Conservation (phyloP, 2,113 vertebrate species). For the Barbus barbus region DNA sequence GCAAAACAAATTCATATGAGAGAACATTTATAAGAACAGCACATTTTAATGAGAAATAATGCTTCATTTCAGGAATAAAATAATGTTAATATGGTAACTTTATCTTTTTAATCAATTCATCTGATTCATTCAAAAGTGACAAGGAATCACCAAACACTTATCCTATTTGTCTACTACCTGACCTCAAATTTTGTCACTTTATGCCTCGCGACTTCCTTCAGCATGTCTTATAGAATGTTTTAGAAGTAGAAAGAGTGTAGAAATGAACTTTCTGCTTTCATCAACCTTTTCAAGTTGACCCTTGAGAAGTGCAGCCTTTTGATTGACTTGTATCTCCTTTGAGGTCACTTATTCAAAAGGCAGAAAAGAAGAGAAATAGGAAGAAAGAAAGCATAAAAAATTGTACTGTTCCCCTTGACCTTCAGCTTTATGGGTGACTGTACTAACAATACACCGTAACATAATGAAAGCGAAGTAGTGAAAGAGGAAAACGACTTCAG, state of each 20-base stretch:
- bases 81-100: background rate
- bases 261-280: background rate
- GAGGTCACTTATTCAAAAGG: slow-evolving; percentile 24
- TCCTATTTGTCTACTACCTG: background rate
- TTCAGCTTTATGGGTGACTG: slow-evolving; percentile 2
- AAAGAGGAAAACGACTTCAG: background rate
- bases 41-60: background rate
- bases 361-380: background rate
- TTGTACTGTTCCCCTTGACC: background rate
- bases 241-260: background rate
- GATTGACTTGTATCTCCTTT: background rate
- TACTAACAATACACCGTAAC: background rate
- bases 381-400: background rate
- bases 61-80: background rate
- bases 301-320: background rate
- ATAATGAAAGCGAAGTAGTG: background rate
- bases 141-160: background rate
- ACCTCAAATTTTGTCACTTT: background rate
- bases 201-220: background rate
- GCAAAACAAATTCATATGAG: background rate
- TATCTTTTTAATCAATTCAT: background rate
- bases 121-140: background rate
- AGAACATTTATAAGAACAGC: background rate
- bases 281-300: slow-evolving; percentile 11
- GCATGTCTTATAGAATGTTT: background rate